Base-by-base conservation (phyloP, 2,797 vertebrate species). In the Carapus acus region DNA sequence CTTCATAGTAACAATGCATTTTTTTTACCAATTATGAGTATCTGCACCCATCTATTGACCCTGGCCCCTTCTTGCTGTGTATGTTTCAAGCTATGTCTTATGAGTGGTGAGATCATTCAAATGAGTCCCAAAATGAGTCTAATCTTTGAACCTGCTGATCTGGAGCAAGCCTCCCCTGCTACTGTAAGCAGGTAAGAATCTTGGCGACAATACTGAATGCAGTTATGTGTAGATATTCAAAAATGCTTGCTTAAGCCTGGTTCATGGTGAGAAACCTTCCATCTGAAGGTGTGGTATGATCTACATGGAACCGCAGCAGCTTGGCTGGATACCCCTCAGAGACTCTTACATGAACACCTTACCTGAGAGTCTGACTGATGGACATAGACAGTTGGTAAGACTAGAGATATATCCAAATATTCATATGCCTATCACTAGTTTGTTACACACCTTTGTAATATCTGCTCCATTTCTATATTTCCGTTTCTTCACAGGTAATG, bases 101-200 rank as follows among this genome's bases (percentile, higher is more conserved):
- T 96, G 94, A 97, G 94, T 62, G 94, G 94, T 12, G 94, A 98
- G 80, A 98, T 98, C 68, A 98, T 98, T 71, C 94, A 97, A 84
- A 97, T 98, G 94, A 96, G 76, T 71, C 2, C 89, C 21, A 92
- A 94, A 78, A 96, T 97, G 94, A 98, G 90, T 75, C 83, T 98
- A 76, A 94, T 98, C 69, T 97, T 98, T 41, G 94, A 98, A 72
- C 78, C 92, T 0, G 94, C 91, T 0, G 93, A 97, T 69, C 80
- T 98, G 33, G 94, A 96, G 63, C 90, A 96, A 79, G 94, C 94
- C 2, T 97, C 93, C 23, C 94, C 94, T 0, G 94, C 94, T 42
- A 98, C 94, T 0, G 93, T 98, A 63, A 97, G 94, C 86, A 91
- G 94, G 94, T 97, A 71, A 51, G 67, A 16, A 40, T 21, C 19